Evolutionary conservation across 2,888 invertebrate species (phyloP).

Genomic region (Leptopilina syphax): DNA sequence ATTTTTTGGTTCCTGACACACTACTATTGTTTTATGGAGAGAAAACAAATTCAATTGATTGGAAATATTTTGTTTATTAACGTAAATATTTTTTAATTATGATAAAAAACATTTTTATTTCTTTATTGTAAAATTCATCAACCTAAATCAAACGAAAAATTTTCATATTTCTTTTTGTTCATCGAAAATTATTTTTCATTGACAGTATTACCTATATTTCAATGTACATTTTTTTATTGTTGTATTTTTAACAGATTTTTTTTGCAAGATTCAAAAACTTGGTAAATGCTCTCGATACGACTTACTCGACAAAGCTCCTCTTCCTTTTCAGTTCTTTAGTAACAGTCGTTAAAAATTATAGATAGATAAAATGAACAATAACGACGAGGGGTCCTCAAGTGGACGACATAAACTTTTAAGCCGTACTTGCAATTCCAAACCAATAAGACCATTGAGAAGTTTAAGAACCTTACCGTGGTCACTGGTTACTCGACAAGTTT

Average conservation of each 20-base stretch:
- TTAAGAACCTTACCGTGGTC: neutral
- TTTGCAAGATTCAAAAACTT: neutral
- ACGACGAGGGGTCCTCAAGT: neutral
- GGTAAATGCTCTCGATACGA: neutral
- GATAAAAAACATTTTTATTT: no score
- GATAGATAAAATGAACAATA: constrained; percentile 12
- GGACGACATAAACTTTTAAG: constrained; percentile 13
- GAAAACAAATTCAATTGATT: neutral
- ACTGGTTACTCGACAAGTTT: neutral
- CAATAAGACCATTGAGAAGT: constrained; percentile 5
- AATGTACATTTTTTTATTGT: neutral
- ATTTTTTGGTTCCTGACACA: neutral
- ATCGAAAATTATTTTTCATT: no score
- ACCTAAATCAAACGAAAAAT: no score
- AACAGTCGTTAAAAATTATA: constrained; percentile 27
- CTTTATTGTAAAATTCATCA: no score
- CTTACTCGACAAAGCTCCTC: constrained; percentile 15
- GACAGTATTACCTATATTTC: no score
- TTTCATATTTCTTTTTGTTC: no score
- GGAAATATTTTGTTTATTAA: no score
- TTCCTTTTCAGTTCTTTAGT: neutral
- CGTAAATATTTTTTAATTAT: no score
- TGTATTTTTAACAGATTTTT: neutral
- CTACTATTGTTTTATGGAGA: neutral
- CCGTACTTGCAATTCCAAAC: constrained; percentile 8